Percentiles rank a stretch among this genome's conserved stretches.
Evolutionary conservation across 2,113 vertebrate species (phyloP).

Genomic region (Colistium nudipinnis): DNA sequence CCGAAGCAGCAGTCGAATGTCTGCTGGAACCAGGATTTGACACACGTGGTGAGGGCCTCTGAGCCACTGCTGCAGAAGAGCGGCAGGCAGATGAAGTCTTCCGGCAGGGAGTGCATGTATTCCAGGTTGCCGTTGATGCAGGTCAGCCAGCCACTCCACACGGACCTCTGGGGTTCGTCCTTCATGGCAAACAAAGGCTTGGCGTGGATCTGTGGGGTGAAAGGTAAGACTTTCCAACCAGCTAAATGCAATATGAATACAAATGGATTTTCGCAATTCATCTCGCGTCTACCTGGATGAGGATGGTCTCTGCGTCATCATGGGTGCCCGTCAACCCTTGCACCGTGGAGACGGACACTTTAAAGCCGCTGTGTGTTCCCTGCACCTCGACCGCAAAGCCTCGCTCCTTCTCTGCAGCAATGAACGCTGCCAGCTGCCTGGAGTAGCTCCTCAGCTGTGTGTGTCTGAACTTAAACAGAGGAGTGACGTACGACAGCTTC

Average conservation of each 20-base stretch:
- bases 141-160: conserved; percentile 92
- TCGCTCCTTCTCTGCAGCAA: conserved; percentile 88
- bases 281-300: conserved; percentile 85
- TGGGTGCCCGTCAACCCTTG: conserved; percentile 79
- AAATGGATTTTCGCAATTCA: too few species aligned
- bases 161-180: conserved; percentile 73
- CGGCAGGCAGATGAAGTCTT: conserved; percentile 89
- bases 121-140: conserved; percentile 83
- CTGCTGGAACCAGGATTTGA: conserved; percentile 90
- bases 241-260: background rate
- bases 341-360: conserved; percentile 82
- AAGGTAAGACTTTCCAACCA: background rate
- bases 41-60: conserved; percentile 79
- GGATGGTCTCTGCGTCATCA: conserved; percentile 83
- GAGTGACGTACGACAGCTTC: conserved; percentile 91
- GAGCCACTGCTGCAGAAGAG: conserved; percentile 87
- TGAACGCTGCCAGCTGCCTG: conserved; percentile 82
- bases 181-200: conserved; percentile 65
- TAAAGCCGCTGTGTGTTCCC: conserved; percentile 79
- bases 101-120: conserved; percentile 76
- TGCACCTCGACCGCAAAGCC: conserved; percentile 84
- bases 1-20: conserved; percentile 92
- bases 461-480: conserved; percentile 86
- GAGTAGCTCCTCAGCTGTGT: conserved; percentile 83
- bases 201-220: conserved; percentile 78